These are phyloP conservation scores for Polietes domitor DNA, from an alignment of 2,888 invertebrate genomes.

Conservation along the genomic window DNA sequence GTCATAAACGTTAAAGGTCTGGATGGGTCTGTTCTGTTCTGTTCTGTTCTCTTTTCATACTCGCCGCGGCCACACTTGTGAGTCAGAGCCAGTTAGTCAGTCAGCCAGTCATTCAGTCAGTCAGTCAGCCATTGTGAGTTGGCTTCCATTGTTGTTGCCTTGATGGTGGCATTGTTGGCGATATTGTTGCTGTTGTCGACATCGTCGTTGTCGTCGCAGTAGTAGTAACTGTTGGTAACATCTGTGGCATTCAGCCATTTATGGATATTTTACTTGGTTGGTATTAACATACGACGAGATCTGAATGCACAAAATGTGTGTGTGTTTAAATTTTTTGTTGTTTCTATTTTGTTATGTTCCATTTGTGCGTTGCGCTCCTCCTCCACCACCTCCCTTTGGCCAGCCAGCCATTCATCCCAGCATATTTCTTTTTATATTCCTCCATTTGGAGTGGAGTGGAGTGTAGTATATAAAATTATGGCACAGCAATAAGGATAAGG, in stretches of 20 bases:
- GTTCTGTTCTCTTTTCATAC: not conserved
- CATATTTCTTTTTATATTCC: not conserved
- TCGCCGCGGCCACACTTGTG: not conserved
- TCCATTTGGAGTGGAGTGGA: too few species aligned
- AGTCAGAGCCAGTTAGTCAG: not conserved
- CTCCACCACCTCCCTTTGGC: not conserved
- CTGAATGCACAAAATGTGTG: slow-evolving; percentile 26
- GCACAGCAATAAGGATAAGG: slow-evolving; percentile 9
- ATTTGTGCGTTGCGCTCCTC: too few species aligned
- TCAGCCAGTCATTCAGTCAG: not conserved
- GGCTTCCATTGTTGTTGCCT: slow-evolving; percentile 8
- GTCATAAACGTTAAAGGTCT: slow-evolving; percentile 7
- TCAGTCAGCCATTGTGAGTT: not conserved
- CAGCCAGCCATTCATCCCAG: too few species aligned
- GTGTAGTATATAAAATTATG: slow-evolving; percentile 28
- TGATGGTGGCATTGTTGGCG: not conserved
- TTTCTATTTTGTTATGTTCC: not conserved
- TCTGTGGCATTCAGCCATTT: slow-evolving; percentile 33
- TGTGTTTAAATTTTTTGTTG: not conserved
- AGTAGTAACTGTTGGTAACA: not conserved
- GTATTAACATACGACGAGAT: slow-evolving; percentile 40
- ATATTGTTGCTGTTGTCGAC: not conserved
- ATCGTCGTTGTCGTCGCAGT: not conserved
- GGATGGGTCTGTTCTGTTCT: too few species aligned
- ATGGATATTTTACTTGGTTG: slow-evolving; percentile 36